These are phyloP conservation scores for Ormyrus pomaceus DNA, from an alignment of 2,888 invertebrate genomes.

Conservation along the genomic window DNA sequence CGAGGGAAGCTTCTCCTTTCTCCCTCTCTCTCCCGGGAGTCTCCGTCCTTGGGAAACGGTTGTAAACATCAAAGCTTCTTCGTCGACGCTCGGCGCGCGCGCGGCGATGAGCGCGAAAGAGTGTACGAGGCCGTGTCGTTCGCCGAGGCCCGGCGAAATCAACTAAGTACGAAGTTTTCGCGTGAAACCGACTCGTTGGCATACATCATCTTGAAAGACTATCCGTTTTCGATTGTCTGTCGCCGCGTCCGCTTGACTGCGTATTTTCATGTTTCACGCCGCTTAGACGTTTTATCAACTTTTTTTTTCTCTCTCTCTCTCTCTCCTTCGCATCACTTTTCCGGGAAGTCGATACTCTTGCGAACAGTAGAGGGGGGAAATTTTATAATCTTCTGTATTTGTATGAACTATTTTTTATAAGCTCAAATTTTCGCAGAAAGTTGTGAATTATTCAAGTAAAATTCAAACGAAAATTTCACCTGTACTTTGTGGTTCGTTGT, in stretches of 20 bases:
- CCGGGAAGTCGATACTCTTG: too few species aligned
- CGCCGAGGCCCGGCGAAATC: conserved; percentile 17
- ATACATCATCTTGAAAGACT: conserved; percentile 44
- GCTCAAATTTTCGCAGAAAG: too few species aligned
- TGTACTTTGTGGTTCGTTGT: too few species aligned
- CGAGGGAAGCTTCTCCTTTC: conserved; percentile 5
- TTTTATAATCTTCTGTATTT: too few species aligned
- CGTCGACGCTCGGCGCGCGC: conserved; percentile 27
- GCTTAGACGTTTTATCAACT: not conserved
- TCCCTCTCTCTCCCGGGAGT: conserved; percentile 12
- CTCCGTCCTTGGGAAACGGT: conserved; percentile 57
- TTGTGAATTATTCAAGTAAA: too few species aligned
- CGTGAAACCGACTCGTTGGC: conserved; percentile 7
- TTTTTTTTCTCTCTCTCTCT: not conserved
- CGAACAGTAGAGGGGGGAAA: too few species aligned
- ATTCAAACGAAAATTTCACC: too few species aligned
- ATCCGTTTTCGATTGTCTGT: conserved; percentile 14
- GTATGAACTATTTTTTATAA: too few species aligned
- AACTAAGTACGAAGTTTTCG: conserved; percentile 47
- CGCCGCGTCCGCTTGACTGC: too few species aligned
- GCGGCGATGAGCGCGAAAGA: not conserved
- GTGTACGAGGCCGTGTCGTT: conserved; percentile 4
- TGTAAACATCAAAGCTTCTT: conserved; percentile 58
- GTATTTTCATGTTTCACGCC: too few species aligned
- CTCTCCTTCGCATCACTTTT: too few species aligned